phyloP scores from a whole-genome alignment of 2,797 vertebrate species.

The Cossypha dichroa region DNA sequence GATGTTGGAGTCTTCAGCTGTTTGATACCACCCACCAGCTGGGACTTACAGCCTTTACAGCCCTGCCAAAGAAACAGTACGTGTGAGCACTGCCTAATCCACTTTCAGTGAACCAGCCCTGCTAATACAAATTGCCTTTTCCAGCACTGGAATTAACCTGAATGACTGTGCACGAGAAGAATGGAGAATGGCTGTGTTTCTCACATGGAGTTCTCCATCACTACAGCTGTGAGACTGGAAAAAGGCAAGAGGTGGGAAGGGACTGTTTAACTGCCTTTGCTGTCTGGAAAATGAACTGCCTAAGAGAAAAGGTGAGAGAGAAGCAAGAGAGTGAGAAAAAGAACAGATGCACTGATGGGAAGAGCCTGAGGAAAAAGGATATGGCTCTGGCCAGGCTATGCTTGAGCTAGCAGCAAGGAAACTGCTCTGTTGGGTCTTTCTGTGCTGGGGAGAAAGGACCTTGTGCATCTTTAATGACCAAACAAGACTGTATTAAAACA shows the following conservation, averaged over 20 bases:
- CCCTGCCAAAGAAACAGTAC: not conserved
- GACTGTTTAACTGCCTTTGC: not conserved
- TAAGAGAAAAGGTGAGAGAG: not conserved
- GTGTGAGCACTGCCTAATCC: not conserved
- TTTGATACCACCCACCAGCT: not conserved
- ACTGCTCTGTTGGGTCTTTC: not conserved
- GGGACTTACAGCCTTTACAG: not conserved
- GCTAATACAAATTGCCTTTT: not conserved
- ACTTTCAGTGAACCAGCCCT: not conserved
- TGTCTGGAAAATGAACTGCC: slow-evolving; percentile 1
- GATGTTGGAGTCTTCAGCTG: not conserved
- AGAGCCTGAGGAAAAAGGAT: not conserved
- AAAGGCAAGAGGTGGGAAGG: not conserved
- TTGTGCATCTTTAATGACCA: not conserved
- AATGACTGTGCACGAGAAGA: not conserved
- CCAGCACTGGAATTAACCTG: not conserved
- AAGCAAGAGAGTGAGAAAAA: not conserved
- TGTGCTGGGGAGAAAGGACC: not conserved
- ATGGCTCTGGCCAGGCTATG: not conserved
- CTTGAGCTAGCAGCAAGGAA: not conserved
- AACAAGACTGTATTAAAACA: not conserved
- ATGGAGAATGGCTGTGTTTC: not conserved
- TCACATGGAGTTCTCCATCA: not conserved
- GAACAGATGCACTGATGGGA: not conserved
- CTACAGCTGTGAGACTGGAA: not conserved